Percentiles rank a stretch among this genome's conserved stretches.
These are phyloP conservation scores for Rattus rattus DNA, from an alignment of 2,113 vertebrate species.

Conservation along the genomic window DNA sequence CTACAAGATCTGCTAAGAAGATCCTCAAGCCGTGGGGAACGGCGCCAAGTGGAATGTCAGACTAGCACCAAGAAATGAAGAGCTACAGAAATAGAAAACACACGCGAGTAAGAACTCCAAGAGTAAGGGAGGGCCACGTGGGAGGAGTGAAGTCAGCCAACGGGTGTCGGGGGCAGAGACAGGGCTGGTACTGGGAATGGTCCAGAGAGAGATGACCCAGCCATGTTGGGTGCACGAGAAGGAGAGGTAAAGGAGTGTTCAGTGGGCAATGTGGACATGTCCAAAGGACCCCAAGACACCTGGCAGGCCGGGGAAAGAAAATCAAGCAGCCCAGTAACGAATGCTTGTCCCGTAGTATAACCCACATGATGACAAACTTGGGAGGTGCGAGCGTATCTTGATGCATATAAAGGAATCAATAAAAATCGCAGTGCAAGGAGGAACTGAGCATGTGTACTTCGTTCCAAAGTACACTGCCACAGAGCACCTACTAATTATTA, in stretches of 20 bases:
- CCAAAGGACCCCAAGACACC: not conserved
- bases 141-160: not conserved
- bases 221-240: not conserved
- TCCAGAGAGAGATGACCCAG: not conserved
- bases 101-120: not conserved
- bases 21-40: constrained; percentile 41
- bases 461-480: not conserved
- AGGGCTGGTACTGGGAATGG: too few relatives aligned
- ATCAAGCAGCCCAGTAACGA: not conserved
- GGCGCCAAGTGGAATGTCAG: not conserved
- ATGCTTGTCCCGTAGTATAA: not conserved
- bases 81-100: not conserved
- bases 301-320: not conserved
- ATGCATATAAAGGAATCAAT: not conserved
- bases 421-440: not conserved
- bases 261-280: not conserved
- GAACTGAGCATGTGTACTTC: not conserved
- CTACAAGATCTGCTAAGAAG: constrained; percentile 35
- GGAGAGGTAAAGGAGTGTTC: not conserved
- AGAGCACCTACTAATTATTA: not conserved
- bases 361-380: not conserved
- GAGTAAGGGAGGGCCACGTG: not conserved
- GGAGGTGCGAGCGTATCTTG: not conserved
- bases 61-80: not conserved
- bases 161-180: not conserved